These are phyloP conservation scores for Amphiprion percula DNA, from an alignment of 2,113 vertebrate genomes.

Conservation along the genomic window DNA sequence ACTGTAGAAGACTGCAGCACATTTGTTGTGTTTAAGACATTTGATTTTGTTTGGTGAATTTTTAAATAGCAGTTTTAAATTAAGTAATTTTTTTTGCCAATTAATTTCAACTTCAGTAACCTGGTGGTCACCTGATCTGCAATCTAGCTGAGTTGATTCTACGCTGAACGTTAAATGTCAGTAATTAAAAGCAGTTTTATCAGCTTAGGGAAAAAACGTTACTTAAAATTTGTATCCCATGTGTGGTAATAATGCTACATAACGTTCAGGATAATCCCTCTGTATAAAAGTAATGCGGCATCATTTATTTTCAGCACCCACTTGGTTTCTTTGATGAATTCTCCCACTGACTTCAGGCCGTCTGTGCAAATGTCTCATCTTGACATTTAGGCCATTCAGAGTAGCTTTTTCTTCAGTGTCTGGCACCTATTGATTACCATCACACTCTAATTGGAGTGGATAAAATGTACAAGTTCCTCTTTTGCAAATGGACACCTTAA, in stretches of 20 bases:
- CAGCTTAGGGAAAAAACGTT: too few relatives aligned
- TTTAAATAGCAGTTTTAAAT: too few relatives aligned
- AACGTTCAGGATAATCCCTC: neutral
- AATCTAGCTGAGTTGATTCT: too few relatives aligned
- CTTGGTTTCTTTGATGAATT: slow-evolving; percentile 25
- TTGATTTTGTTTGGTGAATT: too few relatives aligned
- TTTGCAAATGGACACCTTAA: slow-evolving; percentile 9
- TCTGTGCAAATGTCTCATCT: slow-evolving; percentile 60
- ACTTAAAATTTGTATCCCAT: too few relatives aligned
- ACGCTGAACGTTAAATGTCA: too few relatives aligned
- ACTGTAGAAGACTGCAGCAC: too few relatives aligned
- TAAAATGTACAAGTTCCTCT: slow-evolving; percentile 15
- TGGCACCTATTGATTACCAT: slow-evolving; percentile 60
- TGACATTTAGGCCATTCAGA: slow-evolving; percentile 59
- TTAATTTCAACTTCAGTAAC: too few relatives aligned
- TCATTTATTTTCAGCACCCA: slow-evolving; percentile 11
- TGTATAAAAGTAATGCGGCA: neutral
- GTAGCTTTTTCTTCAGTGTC: slow-evolving; percentile 48
- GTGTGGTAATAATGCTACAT: neutral
- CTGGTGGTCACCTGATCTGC: too few relatives aligned
- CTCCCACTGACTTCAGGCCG: slow-evolving; percentile 8
- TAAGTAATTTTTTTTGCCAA: too few relatives aligned
- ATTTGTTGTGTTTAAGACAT: too few relatives aligned
- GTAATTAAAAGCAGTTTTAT: too few relatives aligned
- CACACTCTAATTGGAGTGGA: slow-evolving; percentile 69